Conservation (phyloP, 2,113 vertebrate species). For the Dasyprocta punctata region DNA sequence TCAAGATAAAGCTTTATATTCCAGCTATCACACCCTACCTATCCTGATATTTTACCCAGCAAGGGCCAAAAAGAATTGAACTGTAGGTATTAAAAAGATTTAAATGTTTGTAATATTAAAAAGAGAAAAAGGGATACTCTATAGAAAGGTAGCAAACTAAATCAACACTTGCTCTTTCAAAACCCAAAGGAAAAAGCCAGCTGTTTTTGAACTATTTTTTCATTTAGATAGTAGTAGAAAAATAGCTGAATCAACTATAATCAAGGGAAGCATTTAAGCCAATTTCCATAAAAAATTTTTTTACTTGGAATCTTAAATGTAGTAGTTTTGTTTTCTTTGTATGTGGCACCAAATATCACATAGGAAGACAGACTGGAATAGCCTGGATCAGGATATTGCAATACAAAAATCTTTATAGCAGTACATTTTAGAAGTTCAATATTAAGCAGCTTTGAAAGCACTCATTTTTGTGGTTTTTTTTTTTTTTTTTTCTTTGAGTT, state of each 20-base stretch:
- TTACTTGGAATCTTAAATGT: not conserved
- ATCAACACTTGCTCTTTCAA: not conserved
- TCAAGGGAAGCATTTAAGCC: not conserved
- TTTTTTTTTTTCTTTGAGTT: no score
- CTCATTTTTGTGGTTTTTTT: not conserved
- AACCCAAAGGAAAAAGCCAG: not conserved
- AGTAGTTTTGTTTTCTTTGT: not conserved
- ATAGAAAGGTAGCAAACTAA: not conserved
- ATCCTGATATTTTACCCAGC: not conserved
- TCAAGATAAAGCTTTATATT: not conserved
- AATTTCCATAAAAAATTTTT: not conserved
- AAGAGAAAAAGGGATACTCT: not conserved
- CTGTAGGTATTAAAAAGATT: not conserved
- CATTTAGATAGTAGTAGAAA: not conserved
- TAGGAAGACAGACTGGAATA: rapidly evolving
- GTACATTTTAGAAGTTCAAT: not conserved
- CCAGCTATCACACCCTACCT: not conserved
- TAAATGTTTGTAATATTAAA: not conserved
- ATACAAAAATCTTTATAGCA: not conserved
- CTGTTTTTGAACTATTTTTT: not conserved
- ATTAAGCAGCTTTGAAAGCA: not conserved
- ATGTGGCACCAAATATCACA: not conserved
- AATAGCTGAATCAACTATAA: not conserved
- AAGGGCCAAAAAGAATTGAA: not conserved
- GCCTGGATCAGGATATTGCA: not conserved